These are phyloP conservation scores for Montipora efflorescens DNA, from an alignment of 64 coral and sea anemone genomes.

Conservation along the genomic window DNA sequence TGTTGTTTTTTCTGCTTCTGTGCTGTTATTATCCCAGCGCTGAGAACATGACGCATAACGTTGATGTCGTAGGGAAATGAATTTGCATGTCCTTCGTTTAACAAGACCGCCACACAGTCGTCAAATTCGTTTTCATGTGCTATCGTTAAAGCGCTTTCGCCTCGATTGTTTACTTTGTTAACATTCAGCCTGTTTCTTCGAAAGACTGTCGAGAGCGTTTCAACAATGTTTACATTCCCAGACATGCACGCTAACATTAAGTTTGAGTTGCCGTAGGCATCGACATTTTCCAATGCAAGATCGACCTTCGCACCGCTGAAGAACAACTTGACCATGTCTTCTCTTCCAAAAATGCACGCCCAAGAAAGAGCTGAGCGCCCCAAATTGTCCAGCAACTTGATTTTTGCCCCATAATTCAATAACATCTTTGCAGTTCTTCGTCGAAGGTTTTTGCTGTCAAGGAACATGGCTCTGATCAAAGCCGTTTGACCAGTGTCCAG, in stretches of 20 bases:
- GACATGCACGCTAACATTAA: constrained; percentile 88
- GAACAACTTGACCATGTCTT: constrained; percentile 80
- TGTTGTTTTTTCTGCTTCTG: constrained; percentile 15
- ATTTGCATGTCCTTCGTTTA: constrained; percentile 55
- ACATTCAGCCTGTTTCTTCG: constrained; percentile 71
- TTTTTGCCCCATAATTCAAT: constrained; percentile 83
- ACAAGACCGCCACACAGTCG: constrained; percentile 59
- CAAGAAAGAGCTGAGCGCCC: constrained; percentile 84
- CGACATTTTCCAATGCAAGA: constrained; percentile 65
- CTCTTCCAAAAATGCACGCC: constrained; percentile 77
- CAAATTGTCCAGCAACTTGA: constrained; percentile 57
- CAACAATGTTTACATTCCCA: constrained; percentile 80
- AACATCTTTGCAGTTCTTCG: constrained; percentile 74
- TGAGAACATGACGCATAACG: constrained; percentile 15
- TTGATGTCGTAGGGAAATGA: background rate
- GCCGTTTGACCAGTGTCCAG: constrained; percentile 78
- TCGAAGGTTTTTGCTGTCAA: constrained; percentile 80
- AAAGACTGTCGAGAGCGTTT: constrained; percentile 55
- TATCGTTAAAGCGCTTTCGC: constrained; percentile 69
- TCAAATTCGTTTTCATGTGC: constrained; percentile 34
- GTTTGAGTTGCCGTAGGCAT: constrained; percentile 81
- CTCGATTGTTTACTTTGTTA: constrained; percentile 65
- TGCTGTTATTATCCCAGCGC: constrained; percentile 3
- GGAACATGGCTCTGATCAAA: constrained; percentile 80
- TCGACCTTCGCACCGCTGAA: constrained; percentile 81